Evolutionary conservation across 2,888 invertebrate genomes (phyloP), one percentile per base, ranked within the genome.

Genomic region (Tiphia femorata): DNA sequence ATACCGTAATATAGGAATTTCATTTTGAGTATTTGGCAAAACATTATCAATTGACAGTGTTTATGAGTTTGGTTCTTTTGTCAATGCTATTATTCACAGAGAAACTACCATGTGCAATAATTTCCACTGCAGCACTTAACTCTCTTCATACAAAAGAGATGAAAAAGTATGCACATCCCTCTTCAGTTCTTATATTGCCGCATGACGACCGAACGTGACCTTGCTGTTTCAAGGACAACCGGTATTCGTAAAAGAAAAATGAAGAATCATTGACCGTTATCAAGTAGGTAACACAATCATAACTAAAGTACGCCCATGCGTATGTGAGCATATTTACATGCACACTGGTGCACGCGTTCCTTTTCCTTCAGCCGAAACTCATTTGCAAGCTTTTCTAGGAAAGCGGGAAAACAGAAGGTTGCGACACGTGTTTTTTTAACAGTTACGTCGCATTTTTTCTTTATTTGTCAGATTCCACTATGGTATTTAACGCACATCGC

Each of bases 181-280:
- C 17, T 14, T 12, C 16, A 16, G 35, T 12, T 7, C 19, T 21
- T 41, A 30, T 50, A 30, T 57, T 52, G 10, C 5, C 37, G 23
- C 46, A 16, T 58, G 33, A 5, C 46, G 49, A 58, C 38, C 35
- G 54, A 37, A 33, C 20, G 27, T 44, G 51, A 54, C 53, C 58
- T 57, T 56, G 37, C 29, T 17, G 17, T 48, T 41, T 53, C 72
- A 76, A 76, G 75, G 75, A 44, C 37, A 67, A 64, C 64, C 48
- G 60, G 52, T 63, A 41, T 49, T 49, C 44, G 62, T 65, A 58
- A 57, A 60, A 70, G 48, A 50, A 43, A 43, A 55, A 10, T 49
- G 30, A 54, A 50, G 53, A 56, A 50, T 53, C 54, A 58, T n/a
- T n/a, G n/a, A n/a, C n/a, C n/a, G n/a, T 52, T 49, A 54, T 41